A percentile compares a stretch with the other conserved stretches of the same genome.
These are phyloP conservation scores for Sinelater perroti DNA, from an alignment of 2,888 invertebrate species.

Conservation along the genomic window DNA sequence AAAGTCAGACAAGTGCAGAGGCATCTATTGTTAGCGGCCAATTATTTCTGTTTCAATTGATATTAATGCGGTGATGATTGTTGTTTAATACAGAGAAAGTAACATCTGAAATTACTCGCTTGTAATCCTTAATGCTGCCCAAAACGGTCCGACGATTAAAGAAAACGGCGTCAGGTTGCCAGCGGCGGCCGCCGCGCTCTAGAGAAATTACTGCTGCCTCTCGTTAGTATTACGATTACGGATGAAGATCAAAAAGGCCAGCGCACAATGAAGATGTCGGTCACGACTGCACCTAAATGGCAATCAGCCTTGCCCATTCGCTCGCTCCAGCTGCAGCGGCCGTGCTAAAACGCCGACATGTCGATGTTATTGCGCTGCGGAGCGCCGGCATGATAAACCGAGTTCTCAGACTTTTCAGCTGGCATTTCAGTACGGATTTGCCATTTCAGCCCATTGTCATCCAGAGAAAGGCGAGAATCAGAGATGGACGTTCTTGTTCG, in stretches of 20 bases:
- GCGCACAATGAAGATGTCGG: slow-evolving; percentile 22
- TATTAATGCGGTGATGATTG: too few species aligned
- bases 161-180: too few species aligned
- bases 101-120: too few species aligned
- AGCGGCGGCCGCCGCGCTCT: too few species aligned
- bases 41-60: too few species aligned
- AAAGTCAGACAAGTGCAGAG: too few species aligned
- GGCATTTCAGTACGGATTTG: slow-evolving; percentile 17
- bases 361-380: slow-evolving; percentile 2
- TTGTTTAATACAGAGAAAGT: too few species aligned
- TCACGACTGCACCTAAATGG: slow-evolving; percentile 21
- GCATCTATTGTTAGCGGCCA: too few species aligned
- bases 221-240: slow-evolving; percentile 6
- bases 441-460: slow-evolving; percentile 17
- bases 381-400: slow-evolving; percentile 3
- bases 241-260: slow-evolving; percentile 20
- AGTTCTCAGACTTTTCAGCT: slow-evolving; percentile 7
- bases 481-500: too few species aligned
- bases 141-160: too few species aligned
- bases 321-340: slow-evolving; percentile 8
- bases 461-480: slow-evolving; percentile 11
- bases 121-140: too few species aligned
- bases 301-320: slow-evolving; percentile 15
- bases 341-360: slow-evolving; percentile 1
- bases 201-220: background rate